Percentiles rank a stretch among this genome's conserved stretches.
phyloP scores from a whole-genome alignment of 2,888 invertebrate genomes.

The Periphyllus acericola region DNA sequence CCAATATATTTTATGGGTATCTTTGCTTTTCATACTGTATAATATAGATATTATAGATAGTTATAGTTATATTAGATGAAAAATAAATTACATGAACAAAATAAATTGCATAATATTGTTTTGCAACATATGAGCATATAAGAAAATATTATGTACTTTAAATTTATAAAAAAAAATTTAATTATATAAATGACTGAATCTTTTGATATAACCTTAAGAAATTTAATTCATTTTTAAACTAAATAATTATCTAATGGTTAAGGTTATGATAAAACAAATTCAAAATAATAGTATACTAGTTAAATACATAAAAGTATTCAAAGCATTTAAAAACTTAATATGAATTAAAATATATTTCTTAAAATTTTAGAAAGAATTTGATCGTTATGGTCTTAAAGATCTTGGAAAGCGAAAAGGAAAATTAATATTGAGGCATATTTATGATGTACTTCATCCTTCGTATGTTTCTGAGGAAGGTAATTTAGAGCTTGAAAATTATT shows the following conservation, averaged over 20 bases:
- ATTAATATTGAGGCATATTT: constrained; percentile 70
- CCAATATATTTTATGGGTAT: too few relatives aligned
- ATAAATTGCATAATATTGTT: too few relatives aligned
- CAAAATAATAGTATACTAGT: neutral
- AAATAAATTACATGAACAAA: too few relatives aligned
- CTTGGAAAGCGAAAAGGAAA: constrained; percentile 70
- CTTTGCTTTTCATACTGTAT: too few relatives aligned
- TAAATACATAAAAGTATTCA: neutral
- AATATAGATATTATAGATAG: too few relatives aligned
- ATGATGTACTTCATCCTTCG: constrained; percentile 70
- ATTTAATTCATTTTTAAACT: neutral
- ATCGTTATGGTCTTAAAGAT: constrained; percentile 70
- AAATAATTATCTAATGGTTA: neutral
- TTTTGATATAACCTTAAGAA: too few relatives aligned
- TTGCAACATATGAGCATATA: too few relatives aligned
- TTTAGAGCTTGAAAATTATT: neutral
- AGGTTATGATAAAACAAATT: neutral
- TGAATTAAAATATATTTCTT: neutral
- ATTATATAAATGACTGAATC: neutral
- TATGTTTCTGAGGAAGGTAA: constrained; percentile 3
- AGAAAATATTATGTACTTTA: too few relatives aligned
- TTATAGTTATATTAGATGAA: too few relatives aligned
- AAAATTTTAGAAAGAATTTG: constrained; percentile 69
- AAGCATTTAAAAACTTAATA: neutral
- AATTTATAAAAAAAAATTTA: neutral